Percentiles rank a stretch among this genome's conserved stretches.
phyloP scores from a whole-genome alignment of 2,797 vertebrate genomes.

The Rousettus madagascariensis region DNA sequence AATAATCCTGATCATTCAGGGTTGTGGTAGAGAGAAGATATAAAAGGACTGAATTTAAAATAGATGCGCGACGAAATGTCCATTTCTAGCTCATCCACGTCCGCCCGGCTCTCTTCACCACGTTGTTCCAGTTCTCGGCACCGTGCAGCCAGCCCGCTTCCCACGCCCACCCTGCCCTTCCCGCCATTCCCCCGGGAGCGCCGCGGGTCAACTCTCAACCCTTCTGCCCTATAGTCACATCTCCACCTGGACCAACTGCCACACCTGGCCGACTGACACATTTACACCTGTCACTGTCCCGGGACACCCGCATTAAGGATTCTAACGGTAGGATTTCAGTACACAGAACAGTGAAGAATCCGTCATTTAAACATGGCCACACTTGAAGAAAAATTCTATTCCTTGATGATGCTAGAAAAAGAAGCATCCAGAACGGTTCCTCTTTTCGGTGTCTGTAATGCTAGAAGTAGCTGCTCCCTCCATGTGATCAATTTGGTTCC shows the following conservation, averaged over 20 bases:
- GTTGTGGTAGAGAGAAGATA: neutral
- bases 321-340: neutral
- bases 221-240: neutral
- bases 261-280: neutral
- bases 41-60: neutral
- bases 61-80: neutral
- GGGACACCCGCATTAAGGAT: neutral
- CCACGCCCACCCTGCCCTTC: rapidly evolving
- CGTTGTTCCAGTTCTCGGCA: rapidly evolving
- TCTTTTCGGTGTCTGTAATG: rapidly evolving
- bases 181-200: neutral
- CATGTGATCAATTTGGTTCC: rapidly evolving
- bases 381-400: neutral
- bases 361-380: neutral
- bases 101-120: neutral
- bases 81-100: neutral
- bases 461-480: neutral
- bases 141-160: rapidly evolving
- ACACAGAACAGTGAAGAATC: neutral
- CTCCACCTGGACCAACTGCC: neutral
- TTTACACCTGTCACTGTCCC: neutral
- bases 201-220: neutral
- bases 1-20: neutral
- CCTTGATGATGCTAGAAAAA: neutral
- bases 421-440: neutral